Base-by-base conservation (phyloP, 2,113 vertebrate genomes). In the Ellobius talpinus region DNA sequence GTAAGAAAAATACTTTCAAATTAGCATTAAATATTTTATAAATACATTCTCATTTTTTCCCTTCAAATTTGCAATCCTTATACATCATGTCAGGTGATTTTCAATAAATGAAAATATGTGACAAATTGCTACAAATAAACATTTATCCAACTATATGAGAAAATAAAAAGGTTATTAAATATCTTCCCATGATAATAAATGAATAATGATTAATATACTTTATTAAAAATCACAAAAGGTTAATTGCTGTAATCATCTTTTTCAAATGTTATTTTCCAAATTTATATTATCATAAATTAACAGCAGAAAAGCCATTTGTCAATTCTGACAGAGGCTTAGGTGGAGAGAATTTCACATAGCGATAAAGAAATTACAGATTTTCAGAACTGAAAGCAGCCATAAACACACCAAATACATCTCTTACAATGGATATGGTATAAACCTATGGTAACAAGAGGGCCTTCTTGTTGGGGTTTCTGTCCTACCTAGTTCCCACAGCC, bases 1-100 rank as follows among this genome's bases (percentile, higher is more conserved):
- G 93, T 47, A 68, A 79, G 33, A 94, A 85, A 97, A 95, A 95
- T 89, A 76, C 55, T 96, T 89, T 86, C 21, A 94, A 95, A 55
- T 87, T 94, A 92, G 7, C 6, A 16, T 85, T 95, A 96, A 89
- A 68, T 74, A 4, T 68, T 29, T 50, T 92, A 90, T 63, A 61
- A 96, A 81, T 87, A 90, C 21, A 81, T 89, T 74, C 45, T 76
- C 58, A 77, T 89, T 74, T 94, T n/a, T 93, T 66, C 29, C 3
- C 74, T 77, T 87, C 90, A 90, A 65, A 94, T 87, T 73, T 94
- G 36, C 33, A 93, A 55, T 70, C 13, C 10, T 90, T 61, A 82
- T 70, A 93, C 65, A 82, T 66, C 21, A 63, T 85, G 21, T 63
- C 23, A 90, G 47, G 4, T 82, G 89, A 95, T 76, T 76, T 81